These are phyloP conservation scores for Oppia nitens DNA, from an alignment of 1,140 invertebrate species.

Conservation along the genomic window DNA sequence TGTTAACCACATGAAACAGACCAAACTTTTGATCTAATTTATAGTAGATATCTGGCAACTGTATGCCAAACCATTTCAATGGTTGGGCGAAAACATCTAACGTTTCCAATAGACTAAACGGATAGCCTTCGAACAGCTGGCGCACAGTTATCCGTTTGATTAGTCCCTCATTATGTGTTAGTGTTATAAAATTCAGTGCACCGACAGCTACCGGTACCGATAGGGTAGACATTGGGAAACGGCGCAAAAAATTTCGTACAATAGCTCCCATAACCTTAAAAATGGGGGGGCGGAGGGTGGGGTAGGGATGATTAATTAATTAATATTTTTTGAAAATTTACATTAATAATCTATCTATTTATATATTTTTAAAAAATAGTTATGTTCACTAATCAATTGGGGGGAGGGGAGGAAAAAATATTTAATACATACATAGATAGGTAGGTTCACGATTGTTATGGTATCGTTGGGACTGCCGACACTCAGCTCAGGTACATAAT, in stretches of 20 bases:
- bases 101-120: constrained; percentile 8
- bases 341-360: too few relatives aligned
- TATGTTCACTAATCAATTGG: too few relatives aligned
- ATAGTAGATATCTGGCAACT: not conserved
- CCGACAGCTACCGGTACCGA: not conserved
- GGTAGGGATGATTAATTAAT: too few relatives aligned
- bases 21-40: constrained; percentile 19
- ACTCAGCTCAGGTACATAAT: not conserved
- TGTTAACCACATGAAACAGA: constrained; percentile 12
- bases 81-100: constrained; percentile 3
- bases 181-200: not conserved
- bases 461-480: not conserved
- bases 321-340: too few relatives aligned
- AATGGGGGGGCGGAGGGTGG: too few relatives aligned
- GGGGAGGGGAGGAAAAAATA: too few relatives aligned
- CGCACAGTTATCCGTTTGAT: constrained; percentile 7
- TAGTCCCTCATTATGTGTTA: constrained; percentile 4
- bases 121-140: constrained; percentile 11
- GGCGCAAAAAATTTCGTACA: not conserved
- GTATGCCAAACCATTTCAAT: constrained; percentile 2
- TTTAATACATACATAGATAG: constrained; percentile 12
- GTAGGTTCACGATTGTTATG: not conserved
- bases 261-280: too few relatives aligned
- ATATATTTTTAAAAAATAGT: too few relatives aligned
- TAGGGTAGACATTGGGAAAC: not conserved